Percentiles rank a stretch among this genome's conserved stretches.
These are phyloP conservation scores for Conus betulinus DNA, from an alignment of 1,140 invertebrate genomes.

Conservation along the genomic window DNA sequence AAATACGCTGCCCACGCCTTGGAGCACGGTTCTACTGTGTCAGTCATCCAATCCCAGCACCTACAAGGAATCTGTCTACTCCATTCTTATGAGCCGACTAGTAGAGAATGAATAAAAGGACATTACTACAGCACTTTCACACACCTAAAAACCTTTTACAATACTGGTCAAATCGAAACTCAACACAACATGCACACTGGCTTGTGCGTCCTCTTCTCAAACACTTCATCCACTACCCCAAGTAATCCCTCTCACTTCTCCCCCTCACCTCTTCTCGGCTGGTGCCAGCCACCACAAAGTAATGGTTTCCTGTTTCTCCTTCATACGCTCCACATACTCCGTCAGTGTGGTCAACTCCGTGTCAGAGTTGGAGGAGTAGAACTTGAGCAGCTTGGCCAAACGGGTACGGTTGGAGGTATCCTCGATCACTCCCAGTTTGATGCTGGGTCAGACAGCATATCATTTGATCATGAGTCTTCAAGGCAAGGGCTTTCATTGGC, in stretches of 20 bases:
- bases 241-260: background rate
- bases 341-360: conserved; percentile 84
- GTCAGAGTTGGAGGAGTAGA: conserved; percentile 88
- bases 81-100: too few relatives aligned
- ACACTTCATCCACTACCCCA: background rate
- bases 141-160: too few relatives aligned
- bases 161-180: too few relatives aligned
- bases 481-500: too few relatives aligned
- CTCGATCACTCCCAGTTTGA: conserved; percentile 98
- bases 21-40: too few relatives aligned
- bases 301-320: conserved; percentile 97
- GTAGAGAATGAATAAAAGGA: too few relatives aligned
- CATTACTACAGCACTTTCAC: too few relatives aligned
- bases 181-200: too few relatives aligned
- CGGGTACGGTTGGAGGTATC: conserved; percentile 96
- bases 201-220: background rate
- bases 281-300: conserved; percentile 94
- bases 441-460: conserved; percentile 77
- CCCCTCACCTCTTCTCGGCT: conserved; percentile 84
- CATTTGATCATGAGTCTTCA: background rate
- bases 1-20: too few relatives aligned
- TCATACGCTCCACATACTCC: conserved; percentile 97
- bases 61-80: too few relatives aligned
- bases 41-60: too few relatives aligned
- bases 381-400: conserved; percentile 94